These are phyloP conservation scores for Hassar affinis DNA, from an alignment of 2,113 vertebrate genomes.

Conservation along the genomic window DNA sequence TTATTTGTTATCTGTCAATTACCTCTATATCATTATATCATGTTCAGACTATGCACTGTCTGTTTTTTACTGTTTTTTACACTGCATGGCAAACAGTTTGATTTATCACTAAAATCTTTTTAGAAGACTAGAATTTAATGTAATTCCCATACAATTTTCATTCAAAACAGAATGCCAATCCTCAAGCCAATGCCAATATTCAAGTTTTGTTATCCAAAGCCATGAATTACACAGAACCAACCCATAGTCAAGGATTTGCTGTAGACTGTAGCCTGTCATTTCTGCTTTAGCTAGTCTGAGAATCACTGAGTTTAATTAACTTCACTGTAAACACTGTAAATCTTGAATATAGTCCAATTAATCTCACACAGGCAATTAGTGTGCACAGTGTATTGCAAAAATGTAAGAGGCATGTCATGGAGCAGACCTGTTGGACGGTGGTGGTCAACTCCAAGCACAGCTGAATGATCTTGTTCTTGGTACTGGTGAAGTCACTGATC, in stretches of 20 bases:
- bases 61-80: no score
- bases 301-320: no score
- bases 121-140: background rate
- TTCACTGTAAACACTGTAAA: no score
- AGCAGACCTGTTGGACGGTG: constrained; percentile 91
- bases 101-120: background rate
- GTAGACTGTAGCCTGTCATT: no score
- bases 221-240: background rate
- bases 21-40: no score
- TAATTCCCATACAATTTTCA: background rate
- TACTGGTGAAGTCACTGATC: constrained; percentile 91
- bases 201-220: background rate
- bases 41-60: no score
- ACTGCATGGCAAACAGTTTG: background rate
- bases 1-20: no score
- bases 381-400: background rate
- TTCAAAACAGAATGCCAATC: background rate
- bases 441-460: constrained; percentile 96
- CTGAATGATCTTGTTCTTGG: constrained; percentile 98
- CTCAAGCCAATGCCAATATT: no score
- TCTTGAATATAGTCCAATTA: background rate
- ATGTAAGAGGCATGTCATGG: background rate
- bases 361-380: background rate
- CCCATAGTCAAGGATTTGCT: background rate
- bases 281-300: background rate